A percentile compares a stretch with the other conserved stretches of the same genome.
These are phyloP conservation scores for Oxystoma pomonae DNA, from an alignment of 2,888 invertebrate species.

Conservation along the genomic window DNA sequence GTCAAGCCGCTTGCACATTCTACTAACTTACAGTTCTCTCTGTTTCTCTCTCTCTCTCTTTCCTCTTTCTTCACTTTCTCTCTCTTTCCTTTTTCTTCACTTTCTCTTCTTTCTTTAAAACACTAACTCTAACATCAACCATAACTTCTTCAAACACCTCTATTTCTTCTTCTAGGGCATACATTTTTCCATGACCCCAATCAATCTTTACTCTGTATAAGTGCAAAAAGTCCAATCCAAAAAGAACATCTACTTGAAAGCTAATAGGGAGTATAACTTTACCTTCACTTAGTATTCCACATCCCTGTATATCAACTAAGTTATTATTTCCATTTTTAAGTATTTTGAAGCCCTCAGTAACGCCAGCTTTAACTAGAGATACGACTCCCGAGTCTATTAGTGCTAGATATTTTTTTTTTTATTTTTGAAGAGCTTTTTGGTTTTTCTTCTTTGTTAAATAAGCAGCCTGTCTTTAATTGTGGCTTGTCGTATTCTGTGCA, in stretches of 20 bases:
- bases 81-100: background rate
- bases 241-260: background rate
- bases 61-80: no score
- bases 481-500: no score
- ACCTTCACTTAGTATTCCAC: background rate
- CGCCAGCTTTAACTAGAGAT: no score
- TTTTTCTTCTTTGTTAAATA: no score
- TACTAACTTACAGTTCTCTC: no score
- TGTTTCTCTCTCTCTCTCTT: no score
- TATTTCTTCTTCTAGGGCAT: background rate
- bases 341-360: no score
- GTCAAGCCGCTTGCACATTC: no score
- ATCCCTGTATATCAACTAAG: background rate
- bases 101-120: background rate
- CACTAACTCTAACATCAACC: background rate
- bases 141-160: background rate
- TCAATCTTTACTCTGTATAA: background rate
- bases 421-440: no score
- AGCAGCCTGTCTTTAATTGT: no score
- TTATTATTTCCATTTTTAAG: background rate
- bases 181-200: background rate
- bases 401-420: no score
- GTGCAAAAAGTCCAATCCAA: conserved; percentile 1
- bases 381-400: no score
- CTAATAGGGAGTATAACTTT: background rate